Base-by-base conservation (phyloP, 2,888 invertebrate species). In the Microdon myrmicae region DNA sequence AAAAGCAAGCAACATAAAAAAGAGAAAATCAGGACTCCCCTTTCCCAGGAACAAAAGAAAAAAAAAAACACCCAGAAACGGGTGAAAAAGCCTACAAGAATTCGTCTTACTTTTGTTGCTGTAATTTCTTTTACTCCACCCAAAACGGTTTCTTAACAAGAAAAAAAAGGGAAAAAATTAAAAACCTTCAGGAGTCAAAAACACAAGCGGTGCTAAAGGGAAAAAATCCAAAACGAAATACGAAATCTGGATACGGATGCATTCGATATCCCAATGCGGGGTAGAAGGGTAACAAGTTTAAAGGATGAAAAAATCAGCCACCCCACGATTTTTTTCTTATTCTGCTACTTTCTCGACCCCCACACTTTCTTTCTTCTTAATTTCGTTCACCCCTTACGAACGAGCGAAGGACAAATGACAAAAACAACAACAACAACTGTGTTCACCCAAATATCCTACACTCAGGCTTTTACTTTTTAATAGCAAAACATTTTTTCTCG, bases 261-360 rank as follows among this genome's bases (percentile, higher is more conserved):
- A 45, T 64, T 64, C 58, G 47, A 58, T 64, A 56, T 53, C 47
- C 58, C 51, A 37, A 32, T 29, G 64, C 51, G 64, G 64, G 64
- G 64, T 64, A 64, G n/a, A 64, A 64, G 64, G 64, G 64, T 64
- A 64, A 64, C 53, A 58, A 58, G 45, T 64, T 64, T 64, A 64
- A 64, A 64, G 56, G 64, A 64, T 51, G 34, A 59, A 60, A 59
- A 54, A 58, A 58, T 43, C 58, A 37, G 43, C 58, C 58, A 64
- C 64, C 64, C 64, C 47, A 43, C 45, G 47, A 17, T 10, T 10
- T 39, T 51, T 39, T 49, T 49, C 39, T 35, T 49, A n/a, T 20
- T 32, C n/a, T 26, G 12, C 32, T 32, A 32, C 44, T 58, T 47
- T 53, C 56, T n/a, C n/a, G n/a, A n/a, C n/a, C n/a, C n/a, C n/a